phyloP scores from a whole-genome alignment of 2,797 vertebrate genomes.

The Cygnus olor region DNA sequence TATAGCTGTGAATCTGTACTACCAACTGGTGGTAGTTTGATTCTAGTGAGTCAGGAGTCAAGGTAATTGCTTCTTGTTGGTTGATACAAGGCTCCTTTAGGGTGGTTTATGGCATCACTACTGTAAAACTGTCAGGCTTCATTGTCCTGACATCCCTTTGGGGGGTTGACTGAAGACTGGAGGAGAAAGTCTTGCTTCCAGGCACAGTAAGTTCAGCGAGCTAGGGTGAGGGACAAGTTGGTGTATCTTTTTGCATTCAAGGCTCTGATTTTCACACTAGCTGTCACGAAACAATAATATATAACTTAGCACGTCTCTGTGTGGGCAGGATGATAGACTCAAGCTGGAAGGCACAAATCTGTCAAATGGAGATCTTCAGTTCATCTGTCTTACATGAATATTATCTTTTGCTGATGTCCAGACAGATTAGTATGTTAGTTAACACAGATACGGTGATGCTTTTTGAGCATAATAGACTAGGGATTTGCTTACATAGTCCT shows the following conservation, averaged over 20 bases:
- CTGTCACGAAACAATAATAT: constrained; percentile 57
- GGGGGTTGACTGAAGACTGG: constrained; percentile 33
- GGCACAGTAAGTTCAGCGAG: constrained; percentile 40
- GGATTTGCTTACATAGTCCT: neutral
- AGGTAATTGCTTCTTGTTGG: constrained; percentile 63
- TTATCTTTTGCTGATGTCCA: neutral
- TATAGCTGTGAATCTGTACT: neutral
- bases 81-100: constrained; percentile 57
- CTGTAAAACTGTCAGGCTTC: constrained; percentile 67
- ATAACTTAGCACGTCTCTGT: constrained; percentile 11
- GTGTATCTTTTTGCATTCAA: constrained; percentile 36
- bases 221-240: constrained; percentile 47
- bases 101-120: constrained; percentile 61
- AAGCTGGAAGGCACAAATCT: constrained; percentile 55
- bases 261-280: constrained; percentile 56
- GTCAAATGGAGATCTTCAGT: constrained; percentile 25
- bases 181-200: constrained; percentile 51
- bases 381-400: neutral
- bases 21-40: neutral
- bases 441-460: neutral
- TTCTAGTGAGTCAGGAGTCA: constrained; percentile 33
- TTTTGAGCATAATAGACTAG: neutral
- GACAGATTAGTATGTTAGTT: neutral
- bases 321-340: constrained; percentile 40
- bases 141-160: constrained; percentile 56